Percentiles rank a stretch among this genome's conserved stretches.
phyloP scores from a whole-genome alignment of 2,113 vertebrate species.

The Oenanthe melanoleuca region DNA sequence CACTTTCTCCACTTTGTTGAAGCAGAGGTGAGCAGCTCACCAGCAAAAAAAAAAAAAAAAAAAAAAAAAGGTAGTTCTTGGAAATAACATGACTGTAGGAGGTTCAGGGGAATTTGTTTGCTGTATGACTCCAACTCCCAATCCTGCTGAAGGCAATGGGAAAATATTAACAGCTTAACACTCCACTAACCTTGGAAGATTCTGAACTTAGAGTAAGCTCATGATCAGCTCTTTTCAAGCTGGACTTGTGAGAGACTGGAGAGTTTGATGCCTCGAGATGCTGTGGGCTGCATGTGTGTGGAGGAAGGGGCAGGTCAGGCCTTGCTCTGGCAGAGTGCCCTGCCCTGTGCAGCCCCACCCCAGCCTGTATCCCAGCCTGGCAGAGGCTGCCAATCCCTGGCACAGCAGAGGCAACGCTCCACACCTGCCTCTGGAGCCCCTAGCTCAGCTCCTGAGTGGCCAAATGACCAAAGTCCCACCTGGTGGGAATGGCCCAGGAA shows the following conservation, averaged over 20 bases:
- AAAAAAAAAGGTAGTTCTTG: neutral
- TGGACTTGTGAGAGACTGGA: neutral
- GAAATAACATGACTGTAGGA: neutral
- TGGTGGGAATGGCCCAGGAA: neutral
- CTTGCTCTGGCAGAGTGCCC: accelerated
- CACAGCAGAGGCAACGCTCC: neutral
- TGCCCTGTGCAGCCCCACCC: neutral
- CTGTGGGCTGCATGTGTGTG: neutral
- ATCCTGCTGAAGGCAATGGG: neutral
- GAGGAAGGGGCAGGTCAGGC: neutral
- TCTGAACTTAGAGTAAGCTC: neutral
- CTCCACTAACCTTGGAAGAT: neutral
- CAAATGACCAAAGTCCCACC: neutral
- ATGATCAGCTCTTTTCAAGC: neutral
- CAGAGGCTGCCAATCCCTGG: neutral
- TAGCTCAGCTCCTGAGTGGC: neutral
- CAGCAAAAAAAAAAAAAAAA: too few species aligned
- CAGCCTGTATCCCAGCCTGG: neutral
- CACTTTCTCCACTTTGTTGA: neutral
- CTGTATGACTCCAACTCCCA: neutral
- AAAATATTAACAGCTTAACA: conserved; percentile 9
- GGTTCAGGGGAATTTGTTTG: neutral
- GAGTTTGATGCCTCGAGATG: accelerated
- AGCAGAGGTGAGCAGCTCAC: neutral
- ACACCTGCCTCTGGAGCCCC: neutral